Conservation (phyloP, 2,113 vertebrate genomes). For the Mugil cephalus region DNA sequence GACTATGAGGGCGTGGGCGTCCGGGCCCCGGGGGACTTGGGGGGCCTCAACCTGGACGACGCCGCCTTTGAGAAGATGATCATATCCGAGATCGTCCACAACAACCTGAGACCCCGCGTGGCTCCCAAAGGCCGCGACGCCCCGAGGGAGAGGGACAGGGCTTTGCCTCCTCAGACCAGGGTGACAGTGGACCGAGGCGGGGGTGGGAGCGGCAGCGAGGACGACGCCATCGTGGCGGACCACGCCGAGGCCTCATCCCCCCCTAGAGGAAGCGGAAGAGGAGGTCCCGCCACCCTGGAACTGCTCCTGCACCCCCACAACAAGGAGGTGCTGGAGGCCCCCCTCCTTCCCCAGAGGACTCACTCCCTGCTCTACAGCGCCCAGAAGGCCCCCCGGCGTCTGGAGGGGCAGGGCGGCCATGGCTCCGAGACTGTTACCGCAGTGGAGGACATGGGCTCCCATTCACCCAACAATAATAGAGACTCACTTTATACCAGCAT, state of each 20-base stretch:
- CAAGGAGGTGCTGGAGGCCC: constrained; percentile 93
- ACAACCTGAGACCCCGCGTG: constrained; percentile 92
- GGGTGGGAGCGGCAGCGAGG: constrained; percentile 91
- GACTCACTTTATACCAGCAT: constrained; percentile 99
- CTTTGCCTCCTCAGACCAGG: constrained; percentile 62
- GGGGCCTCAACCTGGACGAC: constrained; percentile 94
- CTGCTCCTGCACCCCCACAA: constrained; percentile 88
- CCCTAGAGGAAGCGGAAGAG: constrained; percentile 71
- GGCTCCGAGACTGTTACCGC: constrained; percentile 88
- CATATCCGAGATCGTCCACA: constrained; percentile 99
- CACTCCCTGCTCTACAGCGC: constrained; percentile 98
- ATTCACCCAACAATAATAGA: constrained; percentile 91
- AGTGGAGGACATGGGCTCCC: constrained; percentile 85
- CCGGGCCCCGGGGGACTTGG: constrained; percentile 87
- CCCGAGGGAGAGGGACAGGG: constrained; percentile 77
- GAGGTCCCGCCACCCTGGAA: constrained; percentile 90
- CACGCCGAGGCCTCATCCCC: constrained; percentile 91
- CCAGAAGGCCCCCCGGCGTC: constrained; percentile 85
- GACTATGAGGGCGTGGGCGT: constrained; percentile 90
- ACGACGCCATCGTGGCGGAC: constrained; percentile 89
- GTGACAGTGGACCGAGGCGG: constrained; percentile 67
- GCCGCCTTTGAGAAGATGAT: constrained; percentile 99
- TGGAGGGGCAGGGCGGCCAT: constrained; percentile 86
- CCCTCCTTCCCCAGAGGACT: constrained; percentile 97
- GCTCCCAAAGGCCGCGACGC: constrained; percentile 86